Percentiles rank a stretch among this genome's conserved stretches.
phyloP scores from a whole-genome alignment of 2,797 vertebrate species.

The Pseudochromis fuscus region DNA sequence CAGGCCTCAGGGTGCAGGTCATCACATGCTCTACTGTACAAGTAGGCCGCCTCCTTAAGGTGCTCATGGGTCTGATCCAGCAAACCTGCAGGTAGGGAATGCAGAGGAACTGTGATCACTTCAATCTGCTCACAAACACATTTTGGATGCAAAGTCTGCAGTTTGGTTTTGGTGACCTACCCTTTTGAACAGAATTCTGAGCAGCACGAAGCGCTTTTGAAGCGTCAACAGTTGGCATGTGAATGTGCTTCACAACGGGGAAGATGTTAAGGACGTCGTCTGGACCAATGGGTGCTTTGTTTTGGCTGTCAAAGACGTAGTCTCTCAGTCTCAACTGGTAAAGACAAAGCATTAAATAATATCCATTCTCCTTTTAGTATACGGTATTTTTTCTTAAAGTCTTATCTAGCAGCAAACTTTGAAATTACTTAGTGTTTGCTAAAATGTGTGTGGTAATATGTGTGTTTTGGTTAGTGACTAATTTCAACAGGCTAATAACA shows the following conservation, averaged over 20 bases:
- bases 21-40: slow-evolving; percentile 86
- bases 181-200: slow-evolving; percentile 84
- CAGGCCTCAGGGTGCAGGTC: slow-evolving; percentile 86
- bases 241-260: slow-evolving; percentile 86
- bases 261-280: slow-evolving; percentile 88
- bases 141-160: not conserved
- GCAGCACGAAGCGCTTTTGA: slow-evolving; percentile 74
- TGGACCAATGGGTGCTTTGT: slow-evolving; percentile 85
- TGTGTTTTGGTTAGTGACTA: not conserved
- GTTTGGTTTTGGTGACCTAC: slow-evolving; percentile 57
- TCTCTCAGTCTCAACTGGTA: slow-evolving; percentile 86
- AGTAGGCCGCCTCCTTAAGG: slow-evolving; percentile 85
- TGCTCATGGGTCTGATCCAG: slow-evolving; percentile 84
- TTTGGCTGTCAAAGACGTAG: slow-evolving; percentile 86
- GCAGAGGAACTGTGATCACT: not conserved
- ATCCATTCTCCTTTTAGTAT: not conserved
- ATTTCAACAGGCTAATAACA: slow-evolving; percentile 7
- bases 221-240: slow-evolving; percentile 80
- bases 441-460: slow-evolving; percentile 1
- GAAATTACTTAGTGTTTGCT: not conserved
- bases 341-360: slow-evolving; percentile 39
- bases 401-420: not conserved
- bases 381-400: not conserved
- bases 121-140: slow-evolving; percentile 17
- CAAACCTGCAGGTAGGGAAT: slow-evolving; percentile 73